These are phyloP conservation scores for Fragum sueziense DNA, from an alignment of 2,888 invertebrate genomes.

Conservation along the genomic window DNA sequence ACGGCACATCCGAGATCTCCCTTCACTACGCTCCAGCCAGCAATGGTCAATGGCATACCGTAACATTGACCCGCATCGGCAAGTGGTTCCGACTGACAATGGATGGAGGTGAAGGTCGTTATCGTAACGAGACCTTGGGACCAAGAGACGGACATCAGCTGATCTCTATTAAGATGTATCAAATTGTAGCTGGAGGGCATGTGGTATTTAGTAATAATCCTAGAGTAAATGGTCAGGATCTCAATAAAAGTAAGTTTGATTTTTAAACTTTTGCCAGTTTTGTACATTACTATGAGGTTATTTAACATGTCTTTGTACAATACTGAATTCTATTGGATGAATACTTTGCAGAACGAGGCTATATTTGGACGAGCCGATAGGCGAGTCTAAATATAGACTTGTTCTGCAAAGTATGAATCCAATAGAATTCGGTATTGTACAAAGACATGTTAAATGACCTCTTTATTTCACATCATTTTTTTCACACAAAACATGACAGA, in stretches of 20 bases:
- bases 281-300: too few relatives aligned
- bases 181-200: conserved; percentile 94
- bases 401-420: too few relatives aligned
- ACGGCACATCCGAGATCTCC: conserved; percentile 48
- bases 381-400: too few relatives aligned
- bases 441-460: too few relatives aligned
- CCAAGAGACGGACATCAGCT: conserved; percentile 53
- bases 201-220: conserved; percentile 62
- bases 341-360: too few relatives aligned
- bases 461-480: too few relatives aligned
- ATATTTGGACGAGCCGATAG: too few relatives aligned
- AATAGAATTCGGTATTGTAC: too few relatives aligned
- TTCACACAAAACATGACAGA: too few relatives aligned
- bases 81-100: conserved; percentile 95
- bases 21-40: conserved; percentile 94
- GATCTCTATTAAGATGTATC: conserved; percentile 87
- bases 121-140: conserved; percentile 83
- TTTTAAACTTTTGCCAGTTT: too few relatives aligned
- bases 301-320: too few relatives aligned
- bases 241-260: conserved; percentile 64
- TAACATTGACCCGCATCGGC: conserved; percentile 94
- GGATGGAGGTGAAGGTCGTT: conserved; percentile 94
- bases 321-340: too few relatives aligned
- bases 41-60: conserved; percentile 98
- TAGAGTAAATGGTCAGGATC: conserved; percentile 56